These are phyloP conservation scores for Melipona bicolor DNA, from an alignment of 2,888 invertebrate species.

Conservation along the genomic window DNA sequence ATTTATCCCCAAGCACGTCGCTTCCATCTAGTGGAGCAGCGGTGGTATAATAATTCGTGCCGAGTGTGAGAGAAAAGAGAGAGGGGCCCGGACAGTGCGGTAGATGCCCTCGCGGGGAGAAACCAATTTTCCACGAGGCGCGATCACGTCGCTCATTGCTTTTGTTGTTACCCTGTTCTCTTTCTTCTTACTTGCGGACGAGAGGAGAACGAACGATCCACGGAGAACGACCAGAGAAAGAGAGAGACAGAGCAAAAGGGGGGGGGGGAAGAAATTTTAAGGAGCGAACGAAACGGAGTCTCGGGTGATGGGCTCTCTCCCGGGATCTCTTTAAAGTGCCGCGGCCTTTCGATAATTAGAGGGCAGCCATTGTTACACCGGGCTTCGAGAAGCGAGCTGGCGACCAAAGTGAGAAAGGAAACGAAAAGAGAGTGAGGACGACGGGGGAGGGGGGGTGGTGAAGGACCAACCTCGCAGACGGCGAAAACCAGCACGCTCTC, in stretches of 20 bases:
- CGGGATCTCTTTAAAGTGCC: slow-evolving; percentile 81
- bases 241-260: slow-evolving; percentile 59
- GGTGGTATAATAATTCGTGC: background rate
- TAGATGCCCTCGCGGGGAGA: slow-evolving; percentile 66
- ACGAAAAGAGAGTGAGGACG: slow-evolving; percentile 53
- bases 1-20: background rate
- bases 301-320: slow-evolving; percentile 78
- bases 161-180: slow-evolving; percentile 55
- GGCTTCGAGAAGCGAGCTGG: slow-evolving; percentile 53
- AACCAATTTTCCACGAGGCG: slow-evolving; percentile 77
- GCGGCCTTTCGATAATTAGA: slow-evolving; percentile 84
- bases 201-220: slow-evolving; percentile 9
- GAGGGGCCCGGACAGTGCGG: slow-evolving; percentile 30
- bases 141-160: slow-evolving; percentile 65
- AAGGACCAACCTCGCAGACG: slow-evolving; percentile 55
- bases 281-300: slow-evolving; percentile 75
- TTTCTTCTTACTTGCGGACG: slow-evolving; percentile 20
- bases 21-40: background rate
- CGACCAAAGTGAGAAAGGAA: slow-evolving; percentile 59
- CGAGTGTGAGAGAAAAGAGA: background rate
- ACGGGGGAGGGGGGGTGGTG: slow-evolving; percentile 25
- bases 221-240: slow-evolving; percentile 37
- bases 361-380: slow-evolving; percentile 82
- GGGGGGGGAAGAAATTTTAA: slow-evolving; percentile 72
- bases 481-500: slow-evolving; percentile 50